Base-by-base conservation (phyloP, 2,888 invertebrate genomes). In the Leptogaster cylindrica region DNA sequence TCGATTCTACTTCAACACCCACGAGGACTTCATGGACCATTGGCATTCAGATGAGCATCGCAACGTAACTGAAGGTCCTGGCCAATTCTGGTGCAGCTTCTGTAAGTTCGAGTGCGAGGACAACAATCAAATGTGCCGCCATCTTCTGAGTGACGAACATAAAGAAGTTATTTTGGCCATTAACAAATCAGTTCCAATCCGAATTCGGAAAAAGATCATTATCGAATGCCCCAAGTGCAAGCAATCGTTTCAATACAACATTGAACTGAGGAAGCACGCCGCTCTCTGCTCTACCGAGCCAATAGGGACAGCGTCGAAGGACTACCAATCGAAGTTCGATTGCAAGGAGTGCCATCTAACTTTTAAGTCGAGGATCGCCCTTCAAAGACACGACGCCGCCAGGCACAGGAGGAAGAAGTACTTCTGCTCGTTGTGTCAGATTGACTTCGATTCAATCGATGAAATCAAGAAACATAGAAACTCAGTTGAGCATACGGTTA, bases 1-100 rank as follows among this genome's bases (percentile, higher is more conserved):
- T 77, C 87, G 87, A 67, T 95, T 92, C 79, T 95, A 92, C 77
- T 90, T 91, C 73, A 93, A 93, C 77, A 90, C 87, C 74, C 85
- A 86, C 69, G 85, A 85, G 58, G 85, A 84, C 65, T 92, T 90
- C 75, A 82, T 89, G 75, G 83, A 83, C 28, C 93, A 93, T 76
- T 93, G 92, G 92, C 82, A 83, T 68, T 89, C 91, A 3, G 78
- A 83, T 1, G 83, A 84, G 18, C 92, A 92, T 72, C 65, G 72
- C 31, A 71, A 76, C 36, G 67, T 73, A 0, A 81, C 82, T 28
- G 76, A 80, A 27, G 84, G 79, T 25, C 83, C 85, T 2, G 91
- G 90, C 0, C 83, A 83, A 70, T 89, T 87, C 74, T 88, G 87
- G 84, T 93, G 93, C 77, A 86, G 86, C 0, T 87, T 89, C 71